Evolutionary conservation across 2,797 vertebrate genomes (phyloP), one percentile per base, ranked within the genome.

Genomic region (Craterocephalus amniculus): DNA sequence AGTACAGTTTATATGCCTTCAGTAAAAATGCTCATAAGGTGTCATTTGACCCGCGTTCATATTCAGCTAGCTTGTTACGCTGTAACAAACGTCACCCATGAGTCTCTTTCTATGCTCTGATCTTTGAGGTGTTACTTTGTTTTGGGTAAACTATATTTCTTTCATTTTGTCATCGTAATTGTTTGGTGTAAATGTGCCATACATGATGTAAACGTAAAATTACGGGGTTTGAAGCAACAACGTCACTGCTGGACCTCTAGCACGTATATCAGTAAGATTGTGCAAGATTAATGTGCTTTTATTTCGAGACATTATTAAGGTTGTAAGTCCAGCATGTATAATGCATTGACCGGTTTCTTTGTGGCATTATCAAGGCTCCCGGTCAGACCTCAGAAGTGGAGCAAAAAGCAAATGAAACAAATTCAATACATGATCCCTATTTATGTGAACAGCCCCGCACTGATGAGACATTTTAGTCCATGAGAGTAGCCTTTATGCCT

Each of bases 161-260:
- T 2, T 11, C 3, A 27, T 54, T 32, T 43, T 4, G 11, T 58
- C 29, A 1, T 26, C 26, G 2, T 52, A 18, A 35, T n/a, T 3
- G 3, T 9, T 9, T 7, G 34, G 24, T 38, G 20, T 52, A 27
- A 8, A 10, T 34, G 3, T 34, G 5, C 4, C 49, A 11, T 29
- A 4, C 2, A 36, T 1, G 45, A 13, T 2, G 1, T 57, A 34
- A 40, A 40, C 14, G 38, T 40, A 18, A 32, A 71, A 75, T 67
- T 3, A 74, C 77, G 7, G 70, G 75, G 77, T 82, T 34, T 51
- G 3, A 31, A 55, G 59, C 38, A 78, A 56, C 70, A 63, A 51
- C 29, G 70, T 76, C 78, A 29, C 61, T 66, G 45, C 40, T 12
- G 26, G 22, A 29, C 6, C 6, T 26, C 4, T 18, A 18, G 20